Evolutionary conservation across 2,888 invertebrate species (phyloP).

Genomic region (Macrophya annulata): DNA sequence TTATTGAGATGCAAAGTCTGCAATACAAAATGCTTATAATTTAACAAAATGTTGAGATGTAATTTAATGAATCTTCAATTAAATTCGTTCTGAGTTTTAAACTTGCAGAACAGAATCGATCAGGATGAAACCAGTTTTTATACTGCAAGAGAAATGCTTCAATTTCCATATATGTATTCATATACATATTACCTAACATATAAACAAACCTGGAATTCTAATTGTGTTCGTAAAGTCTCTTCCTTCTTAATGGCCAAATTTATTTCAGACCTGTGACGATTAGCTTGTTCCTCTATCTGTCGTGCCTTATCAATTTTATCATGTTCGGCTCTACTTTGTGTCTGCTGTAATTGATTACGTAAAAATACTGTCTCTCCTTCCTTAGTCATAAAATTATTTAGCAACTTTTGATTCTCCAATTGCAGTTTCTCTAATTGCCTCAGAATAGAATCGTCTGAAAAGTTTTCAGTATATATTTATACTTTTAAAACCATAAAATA

Average conservation of each 20-base stretch:
- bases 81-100: background rate
- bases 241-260: constrained; percentile 71
- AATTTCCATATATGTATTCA: background rate
- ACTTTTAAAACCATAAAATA: background rate
- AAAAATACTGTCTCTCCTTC: constrained; percentile 73
- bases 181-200: background rate
- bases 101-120: background rate
- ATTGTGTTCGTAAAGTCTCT: constrained; percentile 71
- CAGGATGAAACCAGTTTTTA: background rate
- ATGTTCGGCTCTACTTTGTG: constrained; percentile 68
- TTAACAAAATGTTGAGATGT: background rate
- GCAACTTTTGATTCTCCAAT: constrained; percentile 70
- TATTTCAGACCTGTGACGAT: constrained; percentile 68
- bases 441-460: constrained; percentile 59
- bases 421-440: constrained; percentile 68
- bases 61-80: background rate
- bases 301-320: constrained; percentile 69
- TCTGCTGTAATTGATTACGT: constrained; percentile 70
- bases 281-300: constrained; percentile 71
- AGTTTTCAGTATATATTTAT: constrained; percentile 30
- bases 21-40: constrained; percentile 45
- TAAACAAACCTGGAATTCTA: constrained; percentile 71
- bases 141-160: background rate
- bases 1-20: constrained; percentile 70
- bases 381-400: constrained; percentile 72